Evolutionary conservation across 2,797 vertebrate genomes (phyloP).

Genomic region (Ptychobarbus kaznakovi): DNA sequence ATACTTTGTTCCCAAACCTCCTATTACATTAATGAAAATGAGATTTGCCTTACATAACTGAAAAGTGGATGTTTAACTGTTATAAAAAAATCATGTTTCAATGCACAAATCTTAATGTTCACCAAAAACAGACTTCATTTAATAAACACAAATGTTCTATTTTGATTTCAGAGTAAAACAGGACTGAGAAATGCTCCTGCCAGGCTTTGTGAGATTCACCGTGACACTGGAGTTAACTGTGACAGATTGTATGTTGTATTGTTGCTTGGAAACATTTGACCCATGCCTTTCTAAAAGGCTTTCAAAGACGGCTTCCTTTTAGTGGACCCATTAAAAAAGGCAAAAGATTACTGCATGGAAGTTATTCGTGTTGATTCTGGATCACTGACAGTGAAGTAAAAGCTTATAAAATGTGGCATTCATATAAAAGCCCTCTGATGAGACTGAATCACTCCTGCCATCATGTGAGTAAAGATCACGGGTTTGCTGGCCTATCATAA

Average conservation of each 20-base stretch:
- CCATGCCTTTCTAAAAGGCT: slow-evolving; percentile 11
- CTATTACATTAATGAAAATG: neutral
- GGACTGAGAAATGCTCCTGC: neutral
- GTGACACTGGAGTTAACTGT: neutral
- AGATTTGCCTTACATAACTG: no score
- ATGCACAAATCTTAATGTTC: no score
- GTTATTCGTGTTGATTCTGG: slow-evolving; percentile 51
- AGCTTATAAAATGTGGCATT: slow-evolving; percentile 39
- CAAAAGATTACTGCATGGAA: slow-evolving; percentile 11
- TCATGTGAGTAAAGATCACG: slow-evolving; percentile 42
- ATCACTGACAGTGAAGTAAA: slow-evolving; percentile 37
- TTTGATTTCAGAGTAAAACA: neutral
- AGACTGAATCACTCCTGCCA: neutral
- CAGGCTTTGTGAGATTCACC: neutral
- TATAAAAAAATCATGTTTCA: neutral
- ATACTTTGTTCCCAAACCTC: neutral
- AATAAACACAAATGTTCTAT: neutral
- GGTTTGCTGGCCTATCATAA: slow-evolving; percentile 21
- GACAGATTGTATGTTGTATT: slow-evolving; percentile 27
- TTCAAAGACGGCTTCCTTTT: slow-evolving; percentile 31
- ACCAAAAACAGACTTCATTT: neutral
- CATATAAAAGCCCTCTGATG: slow-evolving; percentile 32
- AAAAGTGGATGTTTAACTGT: neutral
- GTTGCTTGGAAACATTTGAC: slow-evolving; percentile 46
- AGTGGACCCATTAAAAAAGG: slow-evolving; percentile 32